Evolutionary conservation across 2,113 vertebrate genomes (phyloP), one percentile per base, ranked within the genome.

Genomic region (Passer montanus): DNA sequence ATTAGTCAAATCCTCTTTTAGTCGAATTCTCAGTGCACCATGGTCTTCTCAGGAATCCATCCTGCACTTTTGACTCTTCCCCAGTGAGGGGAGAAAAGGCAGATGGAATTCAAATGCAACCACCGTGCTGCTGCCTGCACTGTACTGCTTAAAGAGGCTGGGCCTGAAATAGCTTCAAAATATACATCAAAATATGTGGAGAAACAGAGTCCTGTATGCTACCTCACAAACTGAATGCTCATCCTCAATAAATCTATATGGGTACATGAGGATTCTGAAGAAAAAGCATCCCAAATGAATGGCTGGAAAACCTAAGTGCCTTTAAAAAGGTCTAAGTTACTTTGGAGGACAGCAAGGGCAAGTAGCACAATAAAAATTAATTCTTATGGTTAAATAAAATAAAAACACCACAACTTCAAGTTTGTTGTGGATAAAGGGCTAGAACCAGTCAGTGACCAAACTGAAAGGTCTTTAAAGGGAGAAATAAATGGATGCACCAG

Each of bases 101-200:
- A 70, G 58, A 31, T n/a, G 50, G 46, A 55, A 22, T 52, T 47
- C 37, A 62, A 50, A 26, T 1, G 4, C 33, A 77, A 33, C 3
- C 10, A 22, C 24, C 0, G 0, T 50, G 59, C 79, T 76, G 26
- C 82, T 78, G 53, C 52, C 35, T 30, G 39, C 37, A 8, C 20
- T 68, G 46, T 76, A 23, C 52, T 58, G 41, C 17, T 60, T 60
- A 24, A 31, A 82, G 37, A 79, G 30, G 13, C 44, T 74, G n/a
- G 16, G 63, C 60, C 59, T 55, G 37, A 84, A 84, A 55, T 26
- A 46, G 3, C 27, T 69, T 66, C 43, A 37, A 49, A 84, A 43
- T 41, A 23, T 8, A 5, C 12, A 27, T 11, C 26, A 70, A 73
- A 73, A 74, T 35, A 18, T 2, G 46, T 0, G 5, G 62, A 78